Evolutionary conservation across 2,888 invertebrate species (phyloP).

Genomic region (Taphrorychus bicolor): DNA sequence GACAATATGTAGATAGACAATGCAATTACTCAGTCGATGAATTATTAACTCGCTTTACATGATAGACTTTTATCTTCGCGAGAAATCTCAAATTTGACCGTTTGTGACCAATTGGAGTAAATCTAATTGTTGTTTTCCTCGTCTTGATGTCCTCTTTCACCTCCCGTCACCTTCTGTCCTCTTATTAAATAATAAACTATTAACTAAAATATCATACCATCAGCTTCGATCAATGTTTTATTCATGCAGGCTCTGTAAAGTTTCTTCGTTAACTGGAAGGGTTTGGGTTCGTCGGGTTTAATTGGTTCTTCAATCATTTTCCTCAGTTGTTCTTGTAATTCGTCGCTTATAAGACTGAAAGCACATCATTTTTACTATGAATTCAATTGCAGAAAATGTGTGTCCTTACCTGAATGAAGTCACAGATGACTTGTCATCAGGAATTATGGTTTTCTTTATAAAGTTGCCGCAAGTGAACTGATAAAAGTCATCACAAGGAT

Average conservation of each 20-base stretch:
- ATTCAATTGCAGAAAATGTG: too few relatives aligned
- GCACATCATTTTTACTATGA: neutral
- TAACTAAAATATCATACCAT: slow-evolving; percentile 57
- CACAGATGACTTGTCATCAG: slow-evolving; percentile 82
- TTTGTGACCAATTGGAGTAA: too few relatives aligned
- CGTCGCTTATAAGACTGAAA: slow-evolving; percentile 72
- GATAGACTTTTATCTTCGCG: too few relatives aligned
- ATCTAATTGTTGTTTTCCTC: too few relatives aligned
- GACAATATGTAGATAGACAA: too few relatives aligned
- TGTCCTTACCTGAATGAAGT: slow-evolving; percentile 66
- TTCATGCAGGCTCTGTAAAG: slow-evolving; percentile 90
- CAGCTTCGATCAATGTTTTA: slow-evolving; percentile 79
- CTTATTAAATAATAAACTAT: neutral
- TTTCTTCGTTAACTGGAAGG: slow-evolving; percentile 79
- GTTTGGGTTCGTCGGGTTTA: slow-evolving; percentile 68
- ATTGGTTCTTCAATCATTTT: slow-evolving; percentile 73
- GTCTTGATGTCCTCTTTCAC: too few relatives aligned
- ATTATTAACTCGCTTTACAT: too few relatives aligned
- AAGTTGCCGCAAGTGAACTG: slow-evolving; percentile 81
- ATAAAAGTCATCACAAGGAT: slow-evolving; percentile 86
- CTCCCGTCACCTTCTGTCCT: too few relatives aligned
- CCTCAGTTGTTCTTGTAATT: slow-evolving; percentile 76
- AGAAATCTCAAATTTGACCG: too few relatives aligned
- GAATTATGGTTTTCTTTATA: slow-evolving; percentile 73
- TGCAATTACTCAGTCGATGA: too few relatives aligned